Evolutionary conservation across 2,888 invertebrate genomes (phyloP).

Genomic region (Megaustenia siamemsis): DNA sequence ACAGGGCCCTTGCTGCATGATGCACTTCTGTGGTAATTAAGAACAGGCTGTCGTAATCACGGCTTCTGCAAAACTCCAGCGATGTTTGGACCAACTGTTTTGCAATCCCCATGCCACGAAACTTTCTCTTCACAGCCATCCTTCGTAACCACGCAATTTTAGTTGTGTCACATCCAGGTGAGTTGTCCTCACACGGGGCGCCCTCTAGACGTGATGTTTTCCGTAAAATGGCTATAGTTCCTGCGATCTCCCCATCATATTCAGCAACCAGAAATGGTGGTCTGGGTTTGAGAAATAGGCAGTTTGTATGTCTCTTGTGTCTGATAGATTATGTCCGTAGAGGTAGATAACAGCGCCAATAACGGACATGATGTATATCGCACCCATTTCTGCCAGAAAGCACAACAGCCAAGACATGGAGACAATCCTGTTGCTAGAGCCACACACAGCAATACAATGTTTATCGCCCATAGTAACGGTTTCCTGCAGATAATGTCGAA

Average conservation of each 20-base stretch:
- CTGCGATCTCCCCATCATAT: slow-evolving; percentile 57
- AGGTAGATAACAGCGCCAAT: slow-evolving; percentile 57
- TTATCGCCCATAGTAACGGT: slow-evolving; percentile 22
- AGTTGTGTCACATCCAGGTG: not conserved
- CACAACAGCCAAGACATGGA: slow-evolving; percentile 26
- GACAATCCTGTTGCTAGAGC: slow-evolving; percentile 18
- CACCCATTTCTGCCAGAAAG: not conserved
- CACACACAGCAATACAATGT: slow-evolving; percentile 32
- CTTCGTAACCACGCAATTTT: slow-evolving; percentile 63
- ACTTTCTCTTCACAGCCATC: slow-evolving; percentile 59
- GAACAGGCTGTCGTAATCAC: slow-evolving; percentile 56
- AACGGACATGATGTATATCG: slow-evolving; percentile 51
- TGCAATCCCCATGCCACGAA: slow-evolving; percentile 60
- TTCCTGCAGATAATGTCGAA: slow-evolving; percentile 54
- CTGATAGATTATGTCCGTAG: slow-evolving; percentile 59
- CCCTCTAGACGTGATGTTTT: slow-evolving; percentile 21
- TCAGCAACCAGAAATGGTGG: slow-evolving; percentile 61
- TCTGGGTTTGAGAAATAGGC: slow-evolving; percentile 57
- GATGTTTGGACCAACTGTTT: slow-evolving; percentile 57
- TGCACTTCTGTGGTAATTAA: slow-evolving; percentile 64
- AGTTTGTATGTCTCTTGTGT: slow-evolving; percentile 57
- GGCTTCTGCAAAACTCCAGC: slow-evolving; percentile 56
- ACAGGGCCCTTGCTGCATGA: slow-evolving; percentile 60
- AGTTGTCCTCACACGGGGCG: not conserved
- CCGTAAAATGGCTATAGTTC: slow-evolving; percentile 61